A percentile compares a stretch with the other conserved stretches of the same genome.
Conservation (phyloP, 2,113 vertebrate genomes). For the Meles meles region DNA sequence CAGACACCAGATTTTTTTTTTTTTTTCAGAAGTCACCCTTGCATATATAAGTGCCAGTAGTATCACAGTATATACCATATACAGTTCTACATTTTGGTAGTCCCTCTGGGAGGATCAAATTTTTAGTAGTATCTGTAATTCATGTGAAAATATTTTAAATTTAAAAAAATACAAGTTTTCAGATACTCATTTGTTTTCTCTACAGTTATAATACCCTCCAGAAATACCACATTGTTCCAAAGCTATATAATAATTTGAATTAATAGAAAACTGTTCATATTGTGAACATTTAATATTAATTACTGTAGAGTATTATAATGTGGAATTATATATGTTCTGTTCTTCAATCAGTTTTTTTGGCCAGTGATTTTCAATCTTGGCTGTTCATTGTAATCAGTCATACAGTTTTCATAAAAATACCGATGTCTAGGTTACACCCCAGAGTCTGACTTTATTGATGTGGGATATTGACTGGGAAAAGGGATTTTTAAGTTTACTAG, state of each 20-base stretch:
- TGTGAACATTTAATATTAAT: not conserved
- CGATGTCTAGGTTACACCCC: not conserved
- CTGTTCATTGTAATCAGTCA: not conserved
- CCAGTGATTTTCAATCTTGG: not conserved
- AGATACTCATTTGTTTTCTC: not conserved
- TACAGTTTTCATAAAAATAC: not conserved
- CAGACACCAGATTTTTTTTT: not conserved
- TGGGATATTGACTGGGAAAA: not conserved
- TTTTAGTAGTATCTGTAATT: not conserved
- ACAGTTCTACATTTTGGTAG: not conserved
- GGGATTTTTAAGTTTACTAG: not conserved
- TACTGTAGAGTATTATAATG: not conserved
- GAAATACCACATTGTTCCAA: not conserved
- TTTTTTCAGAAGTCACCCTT: not conserved
- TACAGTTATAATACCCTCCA: not conserved
- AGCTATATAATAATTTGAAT: not conserved
- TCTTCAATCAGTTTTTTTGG: not conserved
- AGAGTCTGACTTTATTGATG: not conserved
- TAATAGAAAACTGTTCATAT: not conserved
- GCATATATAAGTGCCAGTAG: not conserved
- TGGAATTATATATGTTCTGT: not conserved
- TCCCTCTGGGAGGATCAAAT: not conserved
- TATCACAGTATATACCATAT: not conserved
- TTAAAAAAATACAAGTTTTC: not conserved
- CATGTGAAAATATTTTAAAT: not conserved